These are phyloP conservation scores for Morone saxatilis DNA, from an alignment of 2,113 vertebrate genomes.

Conservation along the genomic window DNA sequence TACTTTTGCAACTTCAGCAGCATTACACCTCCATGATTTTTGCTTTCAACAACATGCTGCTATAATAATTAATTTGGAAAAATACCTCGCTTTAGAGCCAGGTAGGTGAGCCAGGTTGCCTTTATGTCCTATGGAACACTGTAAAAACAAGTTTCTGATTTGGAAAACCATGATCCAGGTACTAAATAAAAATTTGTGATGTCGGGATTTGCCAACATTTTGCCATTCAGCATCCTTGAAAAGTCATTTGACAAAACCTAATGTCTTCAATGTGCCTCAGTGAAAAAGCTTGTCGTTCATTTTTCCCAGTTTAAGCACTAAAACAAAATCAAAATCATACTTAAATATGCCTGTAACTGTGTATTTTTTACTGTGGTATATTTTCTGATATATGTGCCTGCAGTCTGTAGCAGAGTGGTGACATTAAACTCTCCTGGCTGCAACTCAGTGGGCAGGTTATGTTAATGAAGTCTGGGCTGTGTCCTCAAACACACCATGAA, in stretches of 20 bases:
- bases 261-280: not conserved
- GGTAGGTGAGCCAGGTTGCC: slow-evolving; percentile 11
- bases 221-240: slow-evolving; percentile 7
- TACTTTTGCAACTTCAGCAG: slow-evolving; percentile 38
- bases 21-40: slow-evolving; percentile 9
- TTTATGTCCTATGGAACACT: slow-evolving; percentile 7
- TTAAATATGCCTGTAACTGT: slow-evolving; percentile 27
- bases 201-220: not conserved
- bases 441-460: slow-evolving; percentile 35
- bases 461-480: slow-evolving; percentile 60
- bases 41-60: slow-evolving; percentile 6
- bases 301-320: slow-evolving; percentile 4
- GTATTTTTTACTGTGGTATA: slow-evolving; percentile 20
- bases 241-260: slow-evolving; percentile 6
- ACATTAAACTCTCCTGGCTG: slow-evolving; percentile 63
- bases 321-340: not conserved
- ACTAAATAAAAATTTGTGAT: slow-evolving; percentile 2
- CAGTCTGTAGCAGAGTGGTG: slow-evolving; percentile 37
- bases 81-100: not conserved
- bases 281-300: not conserved
- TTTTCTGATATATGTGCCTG: slow-evolving; percentile 39
- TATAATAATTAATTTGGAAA: slow-evolving; percentile 27
- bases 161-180: slow-evolving; percentile 20
- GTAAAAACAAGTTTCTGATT: slow-evolving; percentile 6
- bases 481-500: slow-evolving; percentile 64